Conservation (phyloP, 2,888 invertebrate genomes). For the Andrena minutula region DNA sequence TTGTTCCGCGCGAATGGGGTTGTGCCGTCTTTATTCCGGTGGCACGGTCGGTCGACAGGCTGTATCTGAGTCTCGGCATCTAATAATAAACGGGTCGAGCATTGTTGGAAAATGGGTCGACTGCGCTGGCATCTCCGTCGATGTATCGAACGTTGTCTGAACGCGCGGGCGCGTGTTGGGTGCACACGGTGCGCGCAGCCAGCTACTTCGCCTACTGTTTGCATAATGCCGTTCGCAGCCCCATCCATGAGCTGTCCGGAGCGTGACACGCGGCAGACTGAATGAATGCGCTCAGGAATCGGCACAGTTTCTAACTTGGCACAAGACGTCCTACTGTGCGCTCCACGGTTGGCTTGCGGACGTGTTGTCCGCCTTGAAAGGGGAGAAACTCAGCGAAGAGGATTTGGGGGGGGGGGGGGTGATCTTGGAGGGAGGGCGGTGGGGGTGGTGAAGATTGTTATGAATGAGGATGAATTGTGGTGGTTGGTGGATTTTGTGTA, state of each 20-base stretch:
- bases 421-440: not conserved
- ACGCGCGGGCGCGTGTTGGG: not conserved
- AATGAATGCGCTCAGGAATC: slow-evolving; percentile 56
- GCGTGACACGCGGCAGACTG: slow-evolving; percentile 48
- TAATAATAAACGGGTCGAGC: slow-evolving; percentile 74
- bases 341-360: not conserved
- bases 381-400: not conserved
- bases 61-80: slow-evolving; percentile 59
- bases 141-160: slow-evolving; percentile 52
- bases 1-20: not conserved
- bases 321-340: slow-evolving; percentile 9
- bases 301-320: slow-evolving; percentile 67
- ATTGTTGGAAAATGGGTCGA: slow-evolving; percentile 74
- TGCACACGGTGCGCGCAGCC: slow-evolving; percentile 3
- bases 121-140: slow-evolving; percentile 59
- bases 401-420: too few species aligned
- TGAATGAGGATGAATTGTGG: too few species aligned
- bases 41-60: slow-evolving; percentile 43
- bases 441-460: not conserved
- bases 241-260: slow-evolving; percentile 30
- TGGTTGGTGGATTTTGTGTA: too few species aligned
- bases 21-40: slow-evolving; percentile 65
- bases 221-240: slow-evolving; percentile 41
- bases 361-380: not conserved
- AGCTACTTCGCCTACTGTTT: slow-evolving; percentile 15